These are phyloP conservation scores for Drosophila repleta DNA, from an alignment of 1,140 invertebrate genomes.

Conservation along the genomic window DNA sequence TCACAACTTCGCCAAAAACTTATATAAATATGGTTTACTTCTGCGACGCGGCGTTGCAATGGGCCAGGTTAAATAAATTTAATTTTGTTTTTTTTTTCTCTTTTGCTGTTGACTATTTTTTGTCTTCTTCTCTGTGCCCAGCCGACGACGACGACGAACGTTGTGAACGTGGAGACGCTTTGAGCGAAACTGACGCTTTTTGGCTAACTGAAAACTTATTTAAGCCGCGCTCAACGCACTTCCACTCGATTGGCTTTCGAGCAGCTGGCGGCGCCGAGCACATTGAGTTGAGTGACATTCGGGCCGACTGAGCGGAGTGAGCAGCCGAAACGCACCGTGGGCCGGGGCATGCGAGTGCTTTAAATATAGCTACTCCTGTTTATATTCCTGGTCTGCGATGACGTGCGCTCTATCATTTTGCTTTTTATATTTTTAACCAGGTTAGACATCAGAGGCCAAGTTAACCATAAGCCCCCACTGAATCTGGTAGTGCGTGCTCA, in stretches of 20 bases:
- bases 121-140: conserved; percentile 23
- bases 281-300: conserved; percentile 3
- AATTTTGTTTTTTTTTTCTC: neutral
- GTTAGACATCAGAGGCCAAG: conserved; percentile 8
- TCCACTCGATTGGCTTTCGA: conserved; percentile 51
- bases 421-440: neutral
- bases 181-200: conserved; percentile 77
- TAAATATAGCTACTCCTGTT: conserved; percentile 15
- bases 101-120: conserved; percentile 25
- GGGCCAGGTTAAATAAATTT: conserved; percentile 17
- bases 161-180: conserved; percentile 76
- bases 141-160: conserved; percentile 49
- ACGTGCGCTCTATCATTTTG: neutral
- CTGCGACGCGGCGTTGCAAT: conserved; percentile 43
- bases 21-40: conserved; percentile 51
- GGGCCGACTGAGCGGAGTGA: neutral
- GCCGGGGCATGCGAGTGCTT: neutral
- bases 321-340: conserved; percentile 13
- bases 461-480: conserved; percentile 1
- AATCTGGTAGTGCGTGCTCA: neutral
- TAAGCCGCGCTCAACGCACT: conserved; percentile 68
- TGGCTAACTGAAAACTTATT: conserved; percentile 77
- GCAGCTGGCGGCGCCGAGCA: conserved; percentile 13
- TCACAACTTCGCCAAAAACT: conserved; percentile 49
- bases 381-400: conserved; percentile 23